phyloP scores from a whole-genome alignment of 2,888 invertebrate species.

The Pinctada fucata region DNA sequence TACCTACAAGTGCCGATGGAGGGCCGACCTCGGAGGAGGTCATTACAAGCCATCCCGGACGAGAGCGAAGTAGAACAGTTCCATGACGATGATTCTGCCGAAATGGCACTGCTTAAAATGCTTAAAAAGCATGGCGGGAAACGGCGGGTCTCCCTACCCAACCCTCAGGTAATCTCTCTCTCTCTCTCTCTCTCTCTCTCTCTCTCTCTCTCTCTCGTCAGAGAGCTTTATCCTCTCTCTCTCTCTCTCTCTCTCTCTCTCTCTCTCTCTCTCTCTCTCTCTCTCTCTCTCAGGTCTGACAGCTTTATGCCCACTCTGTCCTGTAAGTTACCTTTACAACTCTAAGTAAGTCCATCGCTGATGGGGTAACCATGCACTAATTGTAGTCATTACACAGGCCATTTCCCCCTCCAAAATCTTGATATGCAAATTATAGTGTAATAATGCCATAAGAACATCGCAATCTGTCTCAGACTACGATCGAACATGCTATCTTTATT shows the following conservation, averaged over 20 bases:
- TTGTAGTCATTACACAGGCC: neutral
- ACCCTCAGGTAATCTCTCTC: slow-evolving; percentile 25
- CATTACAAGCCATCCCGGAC: slow-evolving; percentile 26
- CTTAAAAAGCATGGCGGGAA: slow-evolving; percentile 16
- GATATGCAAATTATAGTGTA: neutral
- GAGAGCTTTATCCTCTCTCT: neutral
- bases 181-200: slow-evolving; percentile 4
- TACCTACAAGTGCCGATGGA: slow-evolving; percentile 11
- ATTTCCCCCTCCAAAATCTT: neutral
- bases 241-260: neutral
- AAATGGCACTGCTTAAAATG: slow-evolving; percentile 31
- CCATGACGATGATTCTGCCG: slow-evolving; percentile 17
- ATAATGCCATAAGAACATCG: too few relatives aligned
- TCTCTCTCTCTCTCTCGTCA: neutral
- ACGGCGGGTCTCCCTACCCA: slow-evolving; percentile 19
- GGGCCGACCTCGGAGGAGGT: slow-evolving; percentile 13
- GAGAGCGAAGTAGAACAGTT: slow-evolving; percentile 22
- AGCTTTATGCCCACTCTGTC: neutral
- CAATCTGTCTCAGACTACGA: too few relatives aligned
- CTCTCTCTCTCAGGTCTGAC: neutral
- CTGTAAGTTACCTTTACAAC: neutral
- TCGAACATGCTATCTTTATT: too few relatives aligned
- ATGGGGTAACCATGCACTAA: neutral
- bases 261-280: slow-evolving; percentile 16
- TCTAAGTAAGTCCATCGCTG: neutral